A percentile compares a stretch with the other conserved stretches of the same genome.
Conservation (phyloP, 2,888 invertebrate genomes). For the Tridacna crocea region DNA sequence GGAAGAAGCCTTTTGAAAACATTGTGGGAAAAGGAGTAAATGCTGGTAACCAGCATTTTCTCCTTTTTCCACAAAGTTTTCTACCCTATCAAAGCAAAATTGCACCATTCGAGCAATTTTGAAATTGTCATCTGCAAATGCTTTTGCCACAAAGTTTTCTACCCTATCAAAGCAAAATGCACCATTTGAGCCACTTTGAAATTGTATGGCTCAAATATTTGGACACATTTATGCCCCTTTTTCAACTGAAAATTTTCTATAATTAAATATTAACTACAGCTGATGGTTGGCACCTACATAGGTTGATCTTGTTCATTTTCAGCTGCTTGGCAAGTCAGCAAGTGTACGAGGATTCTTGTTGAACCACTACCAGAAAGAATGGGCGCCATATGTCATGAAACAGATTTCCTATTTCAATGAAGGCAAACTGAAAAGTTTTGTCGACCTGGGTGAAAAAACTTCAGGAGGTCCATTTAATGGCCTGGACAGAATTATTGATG, state of each 20-base stretch:
- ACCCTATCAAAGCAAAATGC: background rate
- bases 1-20: too few relatives aligned
- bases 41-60: background rate
- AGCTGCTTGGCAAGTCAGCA: conserved; percentile 78
- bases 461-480: conserved; percentile 75
- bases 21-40: background rate
- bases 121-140: background rate
- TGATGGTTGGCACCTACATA: too few relatives aligned
- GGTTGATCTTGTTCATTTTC: too few relatives aligned
- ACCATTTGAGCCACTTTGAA: too few relatives aligned
- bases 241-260: too few relatives aligned
- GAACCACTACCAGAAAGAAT: conserved; percentile 68
- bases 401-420: conserved; percentile 65
- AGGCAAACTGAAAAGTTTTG: conserved; percentile 71
- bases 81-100: background rate
- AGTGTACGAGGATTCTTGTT: conserved; percentile 80
- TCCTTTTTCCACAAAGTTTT: background rate
- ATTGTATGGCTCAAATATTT: too few relatives aligned
- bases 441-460: conserved; percentile 73
- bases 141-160: background rate
- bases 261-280: too few relatives aligned
- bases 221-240: too few relatives aligned
- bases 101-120: too few relatives aligned
- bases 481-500: conserved; percentile 75
- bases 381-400: conserved; percentile 66